phyloP scores from a whole-genome alignment of 2,113 vertebrate genomes.

The Ranitomeya variabilis region DNA sequence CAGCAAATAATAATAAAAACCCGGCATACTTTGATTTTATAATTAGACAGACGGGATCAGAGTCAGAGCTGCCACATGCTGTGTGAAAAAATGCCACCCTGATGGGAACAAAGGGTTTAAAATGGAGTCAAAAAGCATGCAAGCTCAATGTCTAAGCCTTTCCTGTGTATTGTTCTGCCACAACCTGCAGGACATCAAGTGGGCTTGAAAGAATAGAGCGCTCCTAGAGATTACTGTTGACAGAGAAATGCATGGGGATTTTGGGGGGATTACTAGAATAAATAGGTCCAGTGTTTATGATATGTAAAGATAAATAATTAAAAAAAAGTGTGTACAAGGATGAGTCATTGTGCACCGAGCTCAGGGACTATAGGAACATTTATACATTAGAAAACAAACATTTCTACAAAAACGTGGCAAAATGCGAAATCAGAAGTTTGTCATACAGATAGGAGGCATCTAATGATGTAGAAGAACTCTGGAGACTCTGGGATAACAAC shows the following conservation, averaged over 20 bases:
- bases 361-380: background rate
- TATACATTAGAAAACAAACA: background rate
- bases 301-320: slow-evolving; percentile 5
- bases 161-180: slow-evolving; percentile 79
- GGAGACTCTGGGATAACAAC: no score
- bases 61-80: slow-evolving; percentile 82
- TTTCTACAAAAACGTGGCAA: background rate
- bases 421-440: background rate
- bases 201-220: slow-evolving; percentile 72
- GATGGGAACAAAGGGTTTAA: slow-evolving; percentile 84
- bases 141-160: slow-evolving; percentile 80
- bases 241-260: slow-evolving; percentile 63
- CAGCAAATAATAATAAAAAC: slow-evolving; percentile 61
- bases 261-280: slow-evolving; percentile 62
- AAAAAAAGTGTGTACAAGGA: background rate
- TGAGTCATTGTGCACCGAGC: background rate
- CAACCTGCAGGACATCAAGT: slow-evolving; percentile 78
- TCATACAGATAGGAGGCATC: background rate
- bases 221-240: slow-evolving; percentile 69
- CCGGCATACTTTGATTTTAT: slow-evolving; percentile 76
- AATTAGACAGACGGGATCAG: slow-evolving; percentile 78
- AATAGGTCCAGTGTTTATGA: slow-evolving; percentile 21
- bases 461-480: background rate
- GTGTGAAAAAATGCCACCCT: slow-evolving; percentile 86
- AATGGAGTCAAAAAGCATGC: slow-evolving; percentile 82